phyloP scores from a whole-genome alignment of 1,140 invertebrate genomes.

The Zeugodacus cucurbitae region DNA sequence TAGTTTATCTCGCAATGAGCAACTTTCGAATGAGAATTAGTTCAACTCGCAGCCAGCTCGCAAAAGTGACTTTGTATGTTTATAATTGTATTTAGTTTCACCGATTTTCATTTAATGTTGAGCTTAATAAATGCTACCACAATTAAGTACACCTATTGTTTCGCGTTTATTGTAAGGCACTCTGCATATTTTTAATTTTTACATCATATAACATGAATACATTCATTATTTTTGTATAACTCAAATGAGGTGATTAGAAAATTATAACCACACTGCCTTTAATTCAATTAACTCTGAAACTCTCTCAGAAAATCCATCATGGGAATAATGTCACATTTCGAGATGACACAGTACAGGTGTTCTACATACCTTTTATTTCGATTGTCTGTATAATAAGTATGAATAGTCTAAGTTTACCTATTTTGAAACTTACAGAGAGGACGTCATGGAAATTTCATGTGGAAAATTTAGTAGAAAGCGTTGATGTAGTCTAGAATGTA shows the following conservation, averaged over 20 bases:
- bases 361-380: no score
- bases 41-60: background rate
- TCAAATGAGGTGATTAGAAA: background rate
- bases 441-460: no score
- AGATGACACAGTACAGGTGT: no score
- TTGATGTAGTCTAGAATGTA: no score
- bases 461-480: no score
- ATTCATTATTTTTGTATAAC: background rate
- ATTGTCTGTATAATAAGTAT: no score
- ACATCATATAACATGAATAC: background rate
- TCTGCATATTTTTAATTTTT: background rate
- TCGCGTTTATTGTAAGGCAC: background rate
- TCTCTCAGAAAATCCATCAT: background rate
- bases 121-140: constrained; percentile 1
- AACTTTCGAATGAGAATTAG: background rate
- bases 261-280: background rate
- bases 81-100: constrained; percentile 36
- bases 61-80: background rate
- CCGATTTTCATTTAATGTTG: constrained; percentile 27
- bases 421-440: no score
- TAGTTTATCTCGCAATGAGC: background rate
- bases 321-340: background rate
- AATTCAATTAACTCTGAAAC: background rate
- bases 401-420: no score
- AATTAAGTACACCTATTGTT: constrained; percentile 18